A percentile compares a stretch with the other conserved stretches of the same genome.
Conservation (phyloP, 2,797 vertebrate genomes). For the Molossus molossus region DNA sequence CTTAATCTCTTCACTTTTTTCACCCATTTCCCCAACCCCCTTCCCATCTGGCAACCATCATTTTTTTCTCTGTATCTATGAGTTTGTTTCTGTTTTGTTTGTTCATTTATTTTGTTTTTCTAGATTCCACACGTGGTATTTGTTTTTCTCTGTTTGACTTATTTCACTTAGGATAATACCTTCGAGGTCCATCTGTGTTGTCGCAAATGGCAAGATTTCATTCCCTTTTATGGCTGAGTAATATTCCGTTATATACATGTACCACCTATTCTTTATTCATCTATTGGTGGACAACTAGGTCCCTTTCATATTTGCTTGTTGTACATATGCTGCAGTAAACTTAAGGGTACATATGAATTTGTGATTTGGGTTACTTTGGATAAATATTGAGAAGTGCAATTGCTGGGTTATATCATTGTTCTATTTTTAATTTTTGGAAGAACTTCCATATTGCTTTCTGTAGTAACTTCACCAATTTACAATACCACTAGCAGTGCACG, state of each 20-base stretch:
- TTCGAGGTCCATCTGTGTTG: neutral
- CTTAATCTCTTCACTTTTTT: neutral
- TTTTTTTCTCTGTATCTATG: neutral
- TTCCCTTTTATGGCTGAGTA: neutral
- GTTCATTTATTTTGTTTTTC: neutral
- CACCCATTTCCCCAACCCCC: neutral
- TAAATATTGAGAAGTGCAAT: neutral
- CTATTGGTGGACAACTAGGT: neutral
- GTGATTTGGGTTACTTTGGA: neutral
- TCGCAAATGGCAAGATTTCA: neutral
- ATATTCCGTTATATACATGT: neutral
- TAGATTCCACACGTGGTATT: neutral
- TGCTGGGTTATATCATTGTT: neutral
- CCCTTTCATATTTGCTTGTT: neutral
- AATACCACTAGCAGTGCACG: neutral
- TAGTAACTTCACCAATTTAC: neutral
- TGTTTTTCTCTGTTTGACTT: neutral
- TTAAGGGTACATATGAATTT: neutral
- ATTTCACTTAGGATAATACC: neutral
- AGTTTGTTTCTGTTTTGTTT: neutral
- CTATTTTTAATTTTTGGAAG: neutral
- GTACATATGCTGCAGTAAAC: neutral
- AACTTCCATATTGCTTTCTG: neutral
- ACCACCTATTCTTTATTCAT: neutral
- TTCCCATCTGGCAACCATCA: neutral